These are phyloP conservation scores for Ovis canadensis DNA, from an alignment of 2,113 vertebrate genomes.

Conservation along the genomic window DNA sequence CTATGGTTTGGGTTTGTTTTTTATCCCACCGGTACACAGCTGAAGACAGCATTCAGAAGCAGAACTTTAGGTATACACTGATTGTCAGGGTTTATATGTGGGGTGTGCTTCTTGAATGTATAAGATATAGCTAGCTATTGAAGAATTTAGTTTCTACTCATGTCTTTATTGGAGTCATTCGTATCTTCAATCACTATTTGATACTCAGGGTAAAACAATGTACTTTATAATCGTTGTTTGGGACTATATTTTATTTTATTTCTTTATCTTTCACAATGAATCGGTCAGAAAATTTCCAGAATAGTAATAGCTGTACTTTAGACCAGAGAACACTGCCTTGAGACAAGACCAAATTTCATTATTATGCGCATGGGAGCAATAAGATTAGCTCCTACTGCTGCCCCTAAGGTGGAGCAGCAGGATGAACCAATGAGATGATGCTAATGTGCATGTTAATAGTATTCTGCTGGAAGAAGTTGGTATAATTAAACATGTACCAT, in stretches of 20 bases:
- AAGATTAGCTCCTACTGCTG: constrained; percentile 87
- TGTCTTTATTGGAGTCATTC: constrained; percentile 65
- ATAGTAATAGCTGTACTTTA: constrained; percentile 75
- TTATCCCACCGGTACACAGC: neutral
- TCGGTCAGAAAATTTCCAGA: constrained; percentile 78
- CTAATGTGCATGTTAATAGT: constrained; percentile 88
- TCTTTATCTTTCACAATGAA: constrained; percentile 72
- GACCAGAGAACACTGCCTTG: constrained; percentile 81
- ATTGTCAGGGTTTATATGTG: neutral
- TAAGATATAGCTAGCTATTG: neutral
- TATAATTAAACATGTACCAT: constrained; percentile 88
- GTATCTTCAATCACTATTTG: constrained; percentile 66
- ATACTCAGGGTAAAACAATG: constrained; percentile 59
- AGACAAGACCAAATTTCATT: constrained; percentile 87
- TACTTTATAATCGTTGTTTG: constrained; percentile 53
- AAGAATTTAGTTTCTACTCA: neutral
- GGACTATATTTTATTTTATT: constrained; percentile 74
- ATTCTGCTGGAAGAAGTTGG: constrained; percentile 85
- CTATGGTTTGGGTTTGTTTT: neutral
- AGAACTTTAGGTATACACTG: neutral
- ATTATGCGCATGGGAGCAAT: constrained; percentile 88
- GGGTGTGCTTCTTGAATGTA: neutral
- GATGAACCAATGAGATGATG: constrained; percentile 86
- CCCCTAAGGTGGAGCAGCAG: constrained; percentile 87
- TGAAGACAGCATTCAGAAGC: neutral